These are phyloP conservation scores for Ianthella basta DNA, from an alignment of 37 sponge, comb jelly and placozoan species.

Conservation along the genomic window DNA sequence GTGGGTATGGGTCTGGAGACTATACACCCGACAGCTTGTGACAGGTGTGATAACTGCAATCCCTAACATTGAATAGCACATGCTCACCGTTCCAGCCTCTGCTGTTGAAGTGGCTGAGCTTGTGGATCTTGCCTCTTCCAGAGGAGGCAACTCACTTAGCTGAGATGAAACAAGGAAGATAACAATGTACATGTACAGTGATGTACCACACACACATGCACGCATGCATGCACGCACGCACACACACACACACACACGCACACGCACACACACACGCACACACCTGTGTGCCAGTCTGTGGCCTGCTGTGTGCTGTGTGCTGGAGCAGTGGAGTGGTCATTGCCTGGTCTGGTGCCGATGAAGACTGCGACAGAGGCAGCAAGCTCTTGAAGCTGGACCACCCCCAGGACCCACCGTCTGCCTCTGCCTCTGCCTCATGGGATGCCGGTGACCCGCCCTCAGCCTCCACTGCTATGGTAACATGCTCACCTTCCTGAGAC, in stretches of 20 bases:
- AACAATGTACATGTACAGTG: too few species aligned
- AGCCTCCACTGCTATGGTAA: not conserved
- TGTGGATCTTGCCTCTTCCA: too few species aligned
- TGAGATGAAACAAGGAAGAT: too few species aligned
- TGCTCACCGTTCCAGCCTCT: too few species aligned
- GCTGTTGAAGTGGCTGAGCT: too few species aligned
- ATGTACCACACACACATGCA: too few species aligned
- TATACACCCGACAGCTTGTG: too few species aligned
- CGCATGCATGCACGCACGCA: not conserved
- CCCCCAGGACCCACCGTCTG: not conserved
- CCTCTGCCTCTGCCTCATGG: not conserved
- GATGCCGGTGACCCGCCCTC: not conserved
- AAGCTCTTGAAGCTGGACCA: constrained; percentile 13
- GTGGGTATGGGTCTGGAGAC: too few species aligned
- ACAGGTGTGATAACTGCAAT: too few species aligned
- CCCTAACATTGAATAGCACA: too few species aligned
- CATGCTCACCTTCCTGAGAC: not conserved
- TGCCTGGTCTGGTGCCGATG: not conserved
- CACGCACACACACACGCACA: too few species aligned
- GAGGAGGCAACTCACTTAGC: too few species aligned
- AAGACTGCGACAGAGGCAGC: not conserved
- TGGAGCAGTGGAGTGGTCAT: not conserved
- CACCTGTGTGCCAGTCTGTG: not conserved
- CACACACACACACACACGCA: not conserved
- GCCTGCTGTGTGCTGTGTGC: not conserved